phyloP scores from a whole-genome alignment of 2,888 invertebrate genomes.

The Linhomoeus sp. region DNA sequence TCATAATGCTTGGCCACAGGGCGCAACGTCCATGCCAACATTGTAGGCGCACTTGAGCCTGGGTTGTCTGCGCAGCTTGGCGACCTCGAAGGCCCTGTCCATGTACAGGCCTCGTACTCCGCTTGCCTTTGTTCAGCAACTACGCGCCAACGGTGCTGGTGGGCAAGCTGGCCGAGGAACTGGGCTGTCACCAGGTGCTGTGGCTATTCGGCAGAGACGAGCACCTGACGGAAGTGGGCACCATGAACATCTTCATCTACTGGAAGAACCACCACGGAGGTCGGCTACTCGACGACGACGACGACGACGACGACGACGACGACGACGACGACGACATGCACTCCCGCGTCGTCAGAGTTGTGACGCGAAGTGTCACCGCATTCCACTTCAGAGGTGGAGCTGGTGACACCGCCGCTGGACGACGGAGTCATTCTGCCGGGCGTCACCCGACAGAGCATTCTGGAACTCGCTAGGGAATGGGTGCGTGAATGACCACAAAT shows the following conservation, averaged over 20 bases:
- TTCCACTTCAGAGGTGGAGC: conserved; percentile 51
- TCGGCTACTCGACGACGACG: no score
- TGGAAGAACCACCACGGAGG: conserved; percentile 72
- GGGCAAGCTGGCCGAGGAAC: conserved; percentile 47
- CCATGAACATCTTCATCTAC: conserved; percentile 89
- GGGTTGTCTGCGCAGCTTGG: no score
- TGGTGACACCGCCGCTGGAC: conserved; percentile 67
- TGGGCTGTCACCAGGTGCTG: conserved; percentile 70
- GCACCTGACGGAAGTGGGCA: conserved; percentile 84
- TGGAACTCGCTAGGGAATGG: conserved; percentile 61
- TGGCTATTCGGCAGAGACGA: conserved; percentile 89
- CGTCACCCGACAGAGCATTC: conserved; percentile 65
- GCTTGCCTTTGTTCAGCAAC: conserved; percentile 30
- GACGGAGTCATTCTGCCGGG: conserved; percentile 87
- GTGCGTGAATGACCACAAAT: conserved; percentile 29
- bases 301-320: no score
- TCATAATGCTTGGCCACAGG: no score
- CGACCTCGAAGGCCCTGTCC: no score
- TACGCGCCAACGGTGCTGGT: conserved; percentile 38
- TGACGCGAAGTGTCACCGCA: no score
- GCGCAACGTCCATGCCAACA: no score
- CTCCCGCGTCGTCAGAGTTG: no score
- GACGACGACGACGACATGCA: no score
- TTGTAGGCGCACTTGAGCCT: no score
- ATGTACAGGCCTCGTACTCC: no score